phyloP scores from a whole-genome alignment of 2,797 vertebrate species.

The Alauda arvensis region DNA sequence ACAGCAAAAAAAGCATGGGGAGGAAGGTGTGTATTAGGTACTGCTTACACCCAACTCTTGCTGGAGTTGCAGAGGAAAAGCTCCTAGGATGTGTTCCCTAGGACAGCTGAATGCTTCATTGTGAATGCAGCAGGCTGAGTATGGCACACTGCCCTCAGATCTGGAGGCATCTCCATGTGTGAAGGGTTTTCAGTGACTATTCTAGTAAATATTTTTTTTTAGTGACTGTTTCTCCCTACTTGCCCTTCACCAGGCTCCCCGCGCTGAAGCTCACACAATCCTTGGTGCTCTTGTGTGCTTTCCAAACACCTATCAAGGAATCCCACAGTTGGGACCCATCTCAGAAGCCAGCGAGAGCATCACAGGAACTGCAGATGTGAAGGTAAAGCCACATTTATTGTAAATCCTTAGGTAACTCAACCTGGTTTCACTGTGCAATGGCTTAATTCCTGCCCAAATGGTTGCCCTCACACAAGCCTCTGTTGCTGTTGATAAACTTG shows the following conservation, averaged over 20 bases:
- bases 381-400: slow-evolving; percentile 72
- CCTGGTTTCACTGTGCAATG: background rate
- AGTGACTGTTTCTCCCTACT: background rate
- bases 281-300: slow-evolving; percentile 95
- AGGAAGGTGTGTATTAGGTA: background rate
- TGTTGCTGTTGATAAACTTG: background rate
- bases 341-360: slow-evolving; percentile 73
- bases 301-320: slow-evolving; percentile 88
- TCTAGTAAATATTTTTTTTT: background rate
- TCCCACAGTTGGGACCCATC: slow-evolving; percentile 76
- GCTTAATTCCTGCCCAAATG: background rate
- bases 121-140: background rate
- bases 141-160: accelerated
- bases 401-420: background rate
- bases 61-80: background rate
- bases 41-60: background rate
- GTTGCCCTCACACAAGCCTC: background rate
- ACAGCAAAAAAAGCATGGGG: background rate
- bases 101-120: accelerated
- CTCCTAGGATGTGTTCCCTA: background rate
- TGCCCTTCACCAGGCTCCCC: slow-evolving; percentile 79
- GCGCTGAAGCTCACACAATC: slow-evolving; percentile 89
- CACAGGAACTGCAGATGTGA: slow-evolving; percentile 80
- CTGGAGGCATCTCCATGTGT: background rate
- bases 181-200: background rate